phyloP scores from a whole-genome alignment of 2,888 invertebrate genomes.

The Andrena fulva region DNA sequence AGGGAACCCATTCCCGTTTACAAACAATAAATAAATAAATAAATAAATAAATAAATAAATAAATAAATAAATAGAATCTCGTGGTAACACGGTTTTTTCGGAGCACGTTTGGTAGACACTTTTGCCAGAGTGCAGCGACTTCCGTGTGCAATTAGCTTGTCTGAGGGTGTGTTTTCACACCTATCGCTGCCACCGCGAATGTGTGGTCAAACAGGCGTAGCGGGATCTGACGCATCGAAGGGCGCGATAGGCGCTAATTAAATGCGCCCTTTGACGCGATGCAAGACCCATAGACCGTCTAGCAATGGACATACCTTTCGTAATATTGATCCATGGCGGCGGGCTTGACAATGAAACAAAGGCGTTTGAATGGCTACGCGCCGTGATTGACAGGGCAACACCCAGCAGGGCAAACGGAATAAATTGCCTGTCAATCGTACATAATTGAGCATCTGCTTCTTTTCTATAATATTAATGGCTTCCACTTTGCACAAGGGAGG shows the following conservation, averaged over 20 bases:
- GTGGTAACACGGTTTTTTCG: too few relatives aligned
- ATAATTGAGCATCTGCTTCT: constrained; percentile 1
- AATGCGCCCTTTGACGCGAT: constrained; percentile 76
- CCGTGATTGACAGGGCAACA: constrained; percentile 12
- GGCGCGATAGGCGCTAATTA: constrained; percentile 75
- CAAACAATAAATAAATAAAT: too few relatives aligned
- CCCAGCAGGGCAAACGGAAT: constrained; percentile 1
- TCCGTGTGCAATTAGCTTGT: constrained; percentile 24
- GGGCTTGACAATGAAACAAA: constrained; percentile 36
- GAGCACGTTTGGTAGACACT: too few relatives aligned
- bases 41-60: too few relatives aligned
- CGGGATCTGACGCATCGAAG: constrained; percentile 51
- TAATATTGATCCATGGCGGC: constrained; percentile 60
- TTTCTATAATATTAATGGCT: neutral
- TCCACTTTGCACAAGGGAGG: too few relatives aligned
- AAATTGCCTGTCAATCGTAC: constrained; percentile 17
- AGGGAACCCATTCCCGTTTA: too few relatives aligned
- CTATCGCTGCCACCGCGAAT: constrained; percentile 48
- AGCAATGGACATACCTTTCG: constrained; percentile 60
- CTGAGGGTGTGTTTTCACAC: constrained; percentile 33
- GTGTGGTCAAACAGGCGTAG: constrained; percentile 46
- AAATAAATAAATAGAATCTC: too few relatives aligned
- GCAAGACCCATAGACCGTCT: constrained; percentile 60
- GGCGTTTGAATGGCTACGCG: constrained; percentile 15
- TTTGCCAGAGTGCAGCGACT: neutral